Conservation (phyloP, 2,888 invertebrate genomes). For the Latrodectus elegans region DNA sequence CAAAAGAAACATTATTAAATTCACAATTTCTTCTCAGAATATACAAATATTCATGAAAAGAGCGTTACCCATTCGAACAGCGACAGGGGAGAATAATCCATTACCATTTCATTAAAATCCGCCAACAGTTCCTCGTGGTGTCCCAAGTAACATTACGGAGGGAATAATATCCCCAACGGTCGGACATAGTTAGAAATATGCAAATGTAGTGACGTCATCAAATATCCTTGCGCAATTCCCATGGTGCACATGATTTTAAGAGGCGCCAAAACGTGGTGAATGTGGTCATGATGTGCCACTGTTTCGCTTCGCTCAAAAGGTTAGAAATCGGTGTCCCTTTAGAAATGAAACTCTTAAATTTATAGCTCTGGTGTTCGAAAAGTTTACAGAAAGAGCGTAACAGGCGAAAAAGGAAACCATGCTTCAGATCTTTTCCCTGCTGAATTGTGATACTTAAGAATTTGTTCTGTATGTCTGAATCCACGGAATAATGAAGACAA, state of each 20-base stretch:
- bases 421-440: no score
- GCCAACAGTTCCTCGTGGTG: not conserved
- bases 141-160: conserved; percentile 9
- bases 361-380: conserved; percentile 6
- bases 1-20: conserved; percentile 30
- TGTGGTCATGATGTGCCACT: not conserved
- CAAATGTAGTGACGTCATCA: conserved; percentile 55
- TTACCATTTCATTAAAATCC: conserved; percentile 56
- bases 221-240: conserved; percentile 23
- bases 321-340: conserved; percentile 34
- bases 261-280: conserved; percentile 20
- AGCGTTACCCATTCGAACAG: conserved; percentile 22
- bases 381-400: no score
- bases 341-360: conserved; percentile 30
- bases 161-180: conserved; percentile 26
- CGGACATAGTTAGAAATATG: conserved; percentile 52
- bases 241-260: conserved; percentile 31
- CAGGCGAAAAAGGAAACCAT: no score
- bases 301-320: conserved; percentile 1
- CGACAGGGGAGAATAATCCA: conserved; percentile 26
- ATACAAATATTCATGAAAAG: conserved; percentile 34
- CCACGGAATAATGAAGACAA: no score
- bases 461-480: no score
- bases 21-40: conserved; percentile 25
- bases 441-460: no score